Evolutionary conservation across 2,888 invertebrate species (phyloP).

Genomic region (Plebejus argus): DNA sequence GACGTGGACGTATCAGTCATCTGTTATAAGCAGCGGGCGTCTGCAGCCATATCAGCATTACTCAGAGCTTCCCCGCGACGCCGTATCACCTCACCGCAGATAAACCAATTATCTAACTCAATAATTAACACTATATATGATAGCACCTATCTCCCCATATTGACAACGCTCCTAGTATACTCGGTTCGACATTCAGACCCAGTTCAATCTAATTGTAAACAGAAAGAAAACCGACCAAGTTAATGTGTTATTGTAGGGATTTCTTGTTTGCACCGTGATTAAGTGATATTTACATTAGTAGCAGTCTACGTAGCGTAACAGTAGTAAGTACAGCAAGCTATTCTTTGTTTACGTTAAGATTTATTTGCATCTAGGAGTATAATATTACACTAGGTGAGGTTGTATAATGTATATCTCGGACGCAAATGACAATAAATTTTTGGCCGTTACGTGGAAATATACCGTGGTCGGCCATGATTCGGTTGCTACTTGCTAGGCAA

Average conservation of each 20-base stretch:
- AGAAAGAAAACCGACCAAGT: not conserved
- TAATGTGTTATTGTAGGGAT: not conserved
- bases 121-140: not conserved
- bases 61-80: not conserved
- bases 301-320: too few species aligned
- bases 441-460: constrained; percentile 3
- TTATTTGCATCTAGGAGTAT: not conserved
- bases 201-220: not conserved
- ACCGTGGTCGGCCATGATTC: not conserved
- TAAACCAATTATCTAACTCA: constrained; percentile 16
- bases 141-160: not conserved
- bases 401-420: not conserved
- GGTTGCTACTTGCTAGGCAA: constrained; percentile 7
- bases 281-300: not conserved
- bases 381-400: not conserved
- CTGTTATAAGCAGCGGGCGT: constrained; percentile 5
- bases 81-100: not conserved
- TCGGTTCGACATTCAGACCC: not conserved
- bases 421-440: not conserved
- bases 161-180: not conserved
- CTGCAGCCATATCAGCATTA: constrained; percentile 12
- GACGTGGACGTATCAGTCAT: constrained; percentile 5
- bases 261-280: not conserved
- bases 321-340: too few species aligned
- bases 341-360: too few species aligned